Percentiles rank a stretch among this genome's conserved stretches.
Evolutionary conservation across 2,888 invertebrate genomes (phyloP).

Genomic region (Phortica okadai): DNA sequence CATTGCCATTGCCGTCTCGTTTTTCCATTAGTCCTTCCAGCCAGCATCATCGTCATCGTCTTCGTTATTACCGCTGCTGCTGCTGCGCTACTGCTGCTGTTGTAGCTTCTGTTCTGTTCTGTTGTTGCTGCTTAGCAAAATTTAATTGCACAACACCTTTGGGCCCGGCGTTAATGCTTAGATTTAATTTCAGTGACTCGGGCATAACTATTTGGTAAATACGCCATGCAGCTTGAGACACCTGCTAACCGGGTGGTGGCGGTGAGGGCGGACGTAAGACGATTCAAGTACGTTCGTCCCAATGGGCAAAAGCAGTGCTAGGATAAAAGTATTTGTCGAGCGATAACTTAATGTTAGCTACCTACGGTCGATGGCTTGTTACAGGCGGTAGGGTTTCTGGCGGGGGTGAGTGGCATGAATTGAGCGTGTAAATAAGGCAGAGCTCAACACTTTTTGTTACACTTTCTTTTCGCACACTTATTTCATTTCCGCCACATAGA

Average conservation of each 20-base stretch:
- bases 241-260: neutral
- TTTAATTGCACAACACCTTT: constrained; percentile 28
- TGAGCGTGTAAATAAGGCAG: neutral
- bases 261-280: neutral
- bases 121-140: constrained; percentile 12
- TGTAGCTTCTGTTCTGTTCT: neutral
- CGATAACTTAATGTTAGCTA: neutral
- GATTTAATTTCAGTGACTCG: constrained; percentile 21
- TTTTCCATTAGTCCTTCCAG: too few relatives aligned
- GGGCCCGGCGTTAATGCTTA: constrained; percentile 15
- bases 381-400: neutral
- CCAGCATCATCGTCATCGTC: neutral
- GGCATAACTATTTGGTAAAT: constrained; percentile 22
- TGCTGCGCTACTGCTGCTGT: neutral
- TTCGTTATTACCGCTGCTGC: neutral
- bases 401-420: neutral
- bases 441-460: constrained; percentile 18
- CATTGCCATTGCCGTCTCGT: neutral
- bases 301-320: neutral
- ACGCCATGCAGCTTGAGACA: constrained; percentile 17
- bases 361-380: neutral
- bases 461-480: constrained; percentile 20
- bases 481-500: constrained; percentile 13
- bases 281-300: neutral
- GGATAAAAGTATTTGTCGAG: constrained; percentile 3